Base-by-base conservation (phyloP, 2,888 invertebrate genomes). In the Yponomeuta cagnagella region DNA sequence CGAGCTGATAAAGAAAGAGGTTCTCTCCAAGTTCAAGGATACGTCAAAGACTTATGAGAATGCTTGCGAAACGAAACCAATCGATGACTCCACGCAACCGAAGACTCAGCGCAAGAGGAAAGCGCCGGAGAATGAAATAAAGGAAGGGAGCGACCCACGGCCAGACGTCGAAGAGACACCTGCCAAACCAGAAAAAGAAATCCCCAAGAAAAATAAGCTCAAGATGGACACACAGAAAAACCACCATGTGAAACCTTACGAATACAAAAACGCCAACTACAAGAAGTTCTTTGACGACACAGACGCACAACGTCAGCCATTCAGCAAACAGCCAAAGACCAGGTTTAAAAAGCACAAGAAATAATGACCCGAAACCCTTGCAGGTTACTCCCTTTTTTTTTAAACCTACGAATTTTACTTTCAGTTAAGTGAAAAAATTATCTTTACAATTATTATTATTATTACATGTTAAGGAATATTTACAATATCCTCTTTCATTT, bases 261-360 rank as follows among this genome's bases (percentile, higher is more conserved):
- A 76, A 31, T 88, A 89, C 73, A 85, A 84, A 72, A 83, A 84
- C 69, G 78, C 78, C 0, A 82, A 88, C 73, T 89, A 86, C 73
- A 84, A 77, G 71, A 88, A 85, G 79, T 88, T 88, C 73, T 81
- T 79, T 72, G 82, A 82, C 67, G 82, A 84, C 3, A 72, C 77
- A 12, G 81, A 80, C 52, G 52, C 52, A 15, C 70, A 85, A 83
- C 74, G 75, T 79, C 73, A 87, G 83, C 73, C 80, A 85, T 63
- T 37, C 37, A 63, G 33, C 58, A 58, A 69, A 37, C 33, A 69
- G 12, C n/a, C 70, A 0, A 87, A 87, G 74, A 79, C 75, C 78
- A 84, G 85, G 73, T 81, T 80, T 77, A 86, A 84, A 75, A 86
- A 85, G 76, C 80, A 80, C 70, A 85, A 71, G 72, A 73, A 71